phyloP scores from a whole-genome alignment of 2,797 vertebrate species.

The Amazonetta brasiliensis region DNA sequence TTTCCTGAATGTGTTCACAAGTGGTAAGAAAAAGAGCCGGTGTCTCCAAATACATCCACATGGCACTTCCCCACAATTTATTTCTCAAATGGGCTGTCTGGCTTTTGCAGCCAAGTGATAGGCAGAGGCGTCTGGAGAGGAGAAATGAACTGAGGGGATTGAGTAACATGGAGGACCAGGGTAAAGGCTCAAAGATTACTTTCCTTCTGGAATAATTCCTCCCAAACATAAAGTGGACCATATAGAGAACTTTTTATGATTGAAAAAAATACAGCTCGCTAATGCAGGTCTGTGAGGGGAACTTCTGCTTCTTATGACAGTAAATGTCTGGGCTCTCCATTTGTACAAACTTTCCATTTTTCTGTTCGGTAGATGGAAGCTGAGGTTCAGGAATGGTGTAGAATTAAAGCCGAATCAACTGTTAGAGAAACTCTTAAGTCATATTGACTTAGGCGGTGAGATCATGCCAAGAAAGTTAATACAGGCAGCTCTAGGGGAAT shows the following conservation, averaged over 20 bases:
- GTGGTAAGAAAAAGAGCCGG: conserved; percentile 31
- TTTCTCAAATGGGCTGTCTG: conserved; percentile 12
- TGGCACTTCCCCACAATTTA: conserved; percentile 25
- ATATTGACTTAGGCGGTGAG: conserved; percentile 77
- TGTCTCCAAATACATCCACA: conserved; percentile 41
- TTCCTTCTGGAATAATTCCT: conserved; percentile 43
- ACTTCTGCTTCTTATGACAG: conserved; percentile 28
- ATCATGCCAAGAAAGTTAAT: conserved; percentile 78
- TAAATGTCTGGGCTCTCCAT: conserved; percentile 23
- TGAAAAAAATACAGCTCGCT: background rate
- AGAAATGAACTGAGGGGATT: background rate
- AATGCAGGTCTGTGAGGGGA: conserved; percentile 1
- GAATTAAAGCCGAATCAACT: conserved; percentile 77
- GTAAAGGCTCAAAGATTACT: background rate
- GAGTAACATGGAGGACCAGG: background rate
- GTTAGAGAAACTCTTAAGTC: conserved; percentile 77
- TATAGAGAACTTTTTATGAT: background rate
- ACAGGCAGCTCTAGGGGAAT: conserved; percentile 52
- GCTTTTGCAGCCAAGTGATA: background rate
- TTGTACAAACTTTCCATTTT: conserved; percentile 24
- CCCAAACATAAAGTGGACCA: background rate
- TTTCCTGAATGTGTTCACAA: conserved; percentile 25
- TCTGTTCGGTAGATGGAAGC: conserved; percentile 46
- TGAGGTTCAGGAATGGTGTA: conserved; percentile 66
- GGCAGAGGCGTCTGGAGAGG: background rate